These are phyloP conservation scores for Bovichtus variegatus DNA, from an alignment of 2,797 vertebrate genomes.

Conservation along the genomic window DNA sequence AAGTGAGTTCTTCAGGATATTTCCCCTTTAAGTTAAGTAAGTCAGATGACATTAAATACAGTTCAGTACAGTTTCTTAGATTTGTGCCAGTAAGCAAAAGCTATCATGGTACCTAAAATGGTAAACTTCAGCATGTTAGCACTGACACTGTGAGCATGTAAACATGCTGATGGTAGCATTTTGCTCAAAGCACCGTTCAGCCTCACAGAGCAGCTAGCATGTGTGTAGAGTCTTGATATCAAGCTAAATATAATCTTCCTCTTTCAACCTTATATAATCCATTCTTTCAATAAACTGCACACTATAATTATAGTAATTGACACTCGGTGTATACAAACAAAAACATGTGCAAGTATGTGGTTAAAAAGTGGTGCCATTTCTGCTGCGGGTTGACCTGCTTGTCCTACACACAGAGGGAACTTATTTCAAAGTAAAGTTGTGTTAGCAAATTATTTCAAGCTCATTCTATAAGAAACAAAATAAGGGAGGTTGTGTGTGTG, in stretches of 20 bases:
- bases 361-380: not conserved
- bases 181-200: not conserved
- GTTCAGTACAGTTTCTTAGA: too few relatives aligned
- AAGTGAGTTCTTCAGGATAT: too few relatives aligned
- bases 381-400: not conserved
- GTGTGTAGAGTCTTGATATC: not conserved
- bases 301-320: not conserved
- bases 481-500: too few relatives aligned
- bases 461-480: not conserved
- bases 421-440: slow-evolving; percentile 29
- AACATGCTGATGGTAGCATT: not conserved
- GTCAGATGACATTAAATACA: too few relatives aligned
- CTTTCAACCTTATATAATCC: not conserved
- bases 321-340: not conserved
- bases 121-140: not conserved
- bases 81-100: not conserved
- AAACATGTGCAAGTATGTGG: not conserved
- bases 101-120: not conserved
- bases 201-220: not conserved
- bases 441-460: slow-evolving; percentile 1
- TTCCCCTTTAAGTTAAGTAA: too few relatives aligned
- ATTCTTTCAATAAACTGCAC: not conserved
- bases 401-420: not conserved
- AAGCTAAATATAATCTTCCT: not conserved
- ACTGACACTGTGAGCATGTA: not conserved